Percentiles rank a stretch among this genome's conserved stretches.
Conservation (phyloP, 2,797 vertebrate genomes). For the Sebastiscus albofasciatus region DNA sequence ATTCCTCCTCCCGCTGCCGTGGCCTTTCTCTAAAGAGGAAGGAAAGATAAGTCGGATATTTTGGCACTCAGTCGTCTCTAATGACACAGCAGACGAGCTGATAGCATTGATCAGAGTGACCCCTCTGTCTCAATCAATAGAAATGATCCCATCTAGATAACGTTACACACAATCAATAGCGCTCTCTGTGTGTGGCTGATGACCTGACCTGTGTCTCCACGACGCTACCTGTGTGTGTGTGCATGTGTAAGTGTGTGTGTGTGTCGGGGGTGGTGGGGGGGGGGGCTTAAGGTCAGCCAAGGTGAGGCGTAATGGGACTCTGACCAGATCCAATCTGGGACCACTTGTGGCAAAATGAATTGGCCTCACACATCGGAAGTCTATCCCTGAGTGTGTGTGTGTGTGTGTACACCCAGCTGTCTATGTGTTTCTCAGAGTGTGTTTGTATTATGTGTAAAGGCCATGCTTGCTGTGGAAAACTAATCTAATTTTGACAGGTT, state of each 20-base stretch:
- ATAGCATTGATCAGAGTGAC: constrained; percentile 78
- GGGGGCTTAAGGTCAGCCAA: constrained; percentile 78
- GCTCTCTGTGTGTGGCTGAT: constrained; percentile 16
- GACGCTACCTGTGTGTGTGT: constrained; percentile 6
- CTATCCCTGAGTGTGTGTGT: constrained; percentile 36
- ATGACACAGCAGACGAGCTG: constrained; percentile 75
- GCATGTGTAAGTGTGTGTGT: not conserved
- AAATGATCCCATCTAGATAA: constrained; percentile 80
- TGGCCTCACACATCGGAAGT: constrained; percentile 64
- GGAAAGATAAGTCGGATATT: constrained; percentile 54
- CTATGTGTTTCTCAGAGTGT: constrained; percentile 31
- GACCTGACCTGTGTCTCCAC: constrained; percentile 15
- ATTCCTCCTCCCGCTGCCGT: constrained; percentile 32
- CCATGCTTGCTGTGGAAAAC: constrained; percentile 69
- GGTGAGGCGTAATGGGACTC: constrained; percentile 86
- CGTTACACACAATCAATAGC: constrained; percentile 76
- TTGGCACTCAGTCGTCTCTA: constrained; percentile 71
- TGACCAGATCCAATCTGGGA: constrained; percentile 82
- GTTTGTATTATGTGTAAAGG: constrained; percentile 63
- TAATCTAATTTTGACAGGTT: constrained; percentile 77
- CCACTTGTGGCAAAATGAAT: constrained; percentile 82
- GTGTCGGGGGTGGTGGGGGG: not conserved
- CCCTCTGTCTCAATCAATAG: constrained; percentile 72
- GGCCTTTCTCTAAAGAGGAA: constrained; percentile 33
- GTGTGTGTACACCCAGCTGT: constrained; percentile 20